Evolutionary conservation across 2,113 vertebrate genomes (phyloP), one percentile per base, ranked within the genome.

Genomic region (Xenopus borealis): DNA sequence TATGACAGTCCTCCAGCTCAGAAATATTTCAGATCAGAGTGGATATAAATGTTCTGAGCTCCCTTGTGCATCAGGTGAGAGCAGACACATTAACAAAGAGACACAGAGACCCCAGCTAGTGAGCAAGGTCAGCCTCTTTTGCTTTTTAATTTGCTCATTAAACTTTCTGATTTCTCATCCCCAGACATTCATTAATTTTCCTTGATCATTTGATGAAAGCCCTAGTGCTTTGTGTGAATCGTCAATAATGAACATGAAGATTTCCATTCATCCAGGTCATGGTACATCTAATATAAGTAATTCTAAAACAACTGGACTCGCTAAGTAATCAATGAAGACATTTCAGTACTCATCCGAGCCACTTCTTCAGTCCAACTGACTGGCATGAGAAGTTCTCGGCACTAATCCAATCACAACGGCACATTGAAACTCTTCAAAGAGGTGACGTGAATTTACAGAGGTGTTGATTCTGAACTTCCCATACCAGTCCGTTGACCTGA

Each of bases 61-160:
- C 13, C 23, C 11, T 12, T 12, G 12, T 50, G 50, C 17, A 18
- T 52, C 14, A 7, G n/a, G 1, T 18, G 9, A 44, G 14, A 72
- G 6, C n/a, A 33, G 47, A 30, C 53, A 57, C 27, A 62, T 53
- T 64, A 66, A 16, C 14, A 13, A 73, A n/a, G 30, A 55, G 71
- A 11, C 16, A 55, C 20, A 57, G 8, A 53, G 44, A 33, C 12
- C 18, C 55, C 12, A 27, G 30, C 53, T n/a, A 58, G n/a, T 18
- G 27, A 53, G 52, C 13, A 58, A 58, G 53, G 52, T 46, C 18
- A 64, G 40, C 12, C 7, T 18, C 50, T 5, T 13, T 58, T 53
- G 46, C 10, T 40, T 40, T 40, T 40, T 40, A 40, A 58, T 66
- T 10, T 27, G 12, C 62, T 66, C 33, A 74, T 74, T 47, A 66